phyloP scores from a whole-genome alignment of 2,888 invertebrate species.

The Cordylochernes scorpioides region DNA sequence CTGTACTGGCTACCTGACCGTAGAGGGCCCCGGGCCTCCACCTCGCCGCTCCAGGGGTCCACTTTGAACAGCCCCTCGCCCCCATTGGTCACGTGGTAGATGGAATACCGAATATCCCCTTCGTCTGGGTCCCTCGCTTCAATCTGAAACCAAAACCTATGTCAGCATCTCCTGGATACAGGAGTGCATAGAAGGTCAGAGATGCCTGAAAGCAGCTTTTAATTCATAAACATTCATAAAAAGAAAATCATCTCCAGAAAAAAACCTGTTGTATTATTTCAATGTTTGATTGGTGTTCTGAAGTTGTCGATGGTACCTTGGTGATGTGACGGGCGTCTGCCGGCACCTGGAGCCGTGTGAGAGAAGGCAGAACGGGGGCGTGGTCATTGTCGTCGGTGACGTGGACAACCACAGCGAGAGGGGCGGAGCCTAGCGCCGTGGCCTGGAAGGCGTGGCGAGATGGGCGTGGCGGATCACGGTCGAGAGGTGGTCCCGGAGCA shows the following conservation, averaged over 20 bases:
- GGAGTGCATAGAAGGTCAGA: too few species aligned
- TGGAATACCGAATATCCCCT: conserved; percentile 51
- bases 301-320: conserved; percentile 3
- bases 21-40: conserved; percentile 45
- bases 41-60: conserved; percentile 42
- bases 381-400: conserved; percentile 57
- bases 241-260: not conserved
- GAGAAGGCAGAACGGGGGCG: conserved; percentile 47
- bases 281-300: not conserved
- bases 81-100: conserved; percentile 71
- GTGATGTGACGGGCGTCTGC: conserved; percentile 10
- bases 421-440: too few species aligned
- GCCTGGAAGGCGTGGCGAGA: conserved; percentile 59
- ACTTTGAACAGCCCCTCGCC: conserved; percentile 60
- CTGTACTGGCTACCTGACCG: conserved; percentile 67
- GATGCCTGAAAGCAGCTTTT: too few species aligned
- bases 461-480: conserved; percentile 58
- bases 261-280: too few species aligned
- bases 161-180: too few species aligned
- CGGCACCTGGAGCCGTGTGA: conserved; percentile 41
- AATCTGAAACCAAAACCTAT: conserved; percentile 29
- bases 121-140: conserved; percentile 59
- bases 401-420: conserved; percentile 44
- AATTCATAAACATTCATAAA: not conserved
- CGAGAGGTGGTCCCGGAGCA: conserved; percentile 51